Conservation (phyloP, 2,797 vertebrate species). For the Okamejei kenojei region DNA sequence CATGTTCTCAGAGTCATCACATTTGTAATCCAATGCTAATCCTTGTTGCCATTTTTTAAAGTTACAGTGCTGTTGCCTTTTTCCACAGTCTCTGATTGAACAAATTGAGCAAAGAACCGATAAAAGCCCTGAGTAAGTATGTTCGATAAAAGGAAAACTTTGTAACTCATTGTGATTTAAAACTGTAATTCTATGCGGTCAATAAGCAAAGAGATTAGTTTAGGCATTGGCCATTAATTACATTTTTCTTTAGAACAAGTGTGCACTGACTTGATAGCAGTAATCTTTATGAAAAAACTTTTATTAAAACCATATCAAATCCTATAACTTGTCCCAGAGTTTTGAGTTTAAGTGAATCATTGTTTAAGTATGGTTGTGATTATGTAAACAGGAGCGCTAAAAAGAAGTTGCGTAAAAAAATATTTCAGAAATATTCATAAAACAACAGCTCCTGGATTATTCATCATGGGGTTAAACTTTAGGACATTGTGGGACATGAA, state of each 20-base stretch:
- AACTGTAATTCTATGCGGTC: neutral
- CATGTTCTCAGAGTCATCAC: neutral
- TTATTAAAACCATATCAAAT: neutral
- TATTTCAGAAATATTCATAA: neutral
- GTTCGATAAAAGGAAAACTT: neutral
- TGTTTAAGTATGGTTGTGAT: neutral
- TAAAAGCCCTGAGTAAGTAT: conserved; percentile 88
- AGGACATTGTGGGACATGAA: neutral
- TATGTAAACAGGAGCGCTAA: neutral
- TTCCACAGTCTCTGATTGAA: conserved; percentile 81
- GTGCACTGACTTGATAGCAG: neutral
- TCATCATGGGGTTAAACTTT: neutral
- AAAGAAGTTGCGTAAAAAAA: neutral
- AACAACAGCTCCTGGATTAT: neutral
- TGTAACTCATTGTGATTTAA: neutral
- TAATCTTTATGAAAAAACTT: neutral
- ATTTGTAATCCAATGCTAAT: neutral
- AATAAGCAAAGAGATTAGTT: neutral
- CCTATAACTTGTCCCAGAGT: neutral
- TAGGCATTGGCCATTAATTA: neutral
- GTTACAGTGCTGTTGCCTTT: conserved; percentile 39
- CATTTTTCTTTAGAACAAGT: neutral
- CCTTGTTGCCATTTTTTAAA: neutral
- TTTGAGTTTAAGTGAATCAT: neutral
- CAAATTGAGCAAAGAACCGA: conserved; percentile 86